A percentile compares a stretch with the other conserved stretches of the same genome.
These are phyloP conservation scores for Parauchenoglanis ngamensis DNA, from an alignment of 2,797 vertebrate genomes.

Conservation along the genomic window DNA sequence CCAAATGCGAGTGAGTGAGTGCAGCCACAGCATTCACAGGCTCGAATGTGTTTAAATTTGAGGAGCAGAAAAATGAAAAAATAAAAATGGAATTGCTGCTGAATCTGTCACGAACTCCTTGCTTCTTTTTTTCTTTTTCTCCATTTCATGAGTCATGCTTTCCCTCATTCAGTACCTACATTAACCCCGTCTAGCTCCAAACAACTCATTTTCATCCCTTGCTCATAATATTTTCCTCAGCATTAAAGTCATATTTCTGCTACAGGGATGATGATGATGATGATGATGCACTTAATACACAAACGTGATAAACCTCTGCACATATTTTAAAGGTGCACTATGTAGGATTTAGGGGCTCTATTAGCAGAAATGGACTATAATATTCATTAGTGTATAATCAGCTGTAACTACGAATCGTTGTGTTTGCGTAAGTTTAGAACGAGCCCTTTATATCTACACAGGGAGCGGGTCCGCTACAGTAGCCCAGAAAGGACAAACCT, in stretches of 20 bases:
- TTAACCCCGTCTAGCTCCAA: background rate
- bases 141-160: background rate
- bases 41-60: background rate
- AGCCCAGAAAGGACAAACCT: too few species aligned
- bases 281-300: background rate
- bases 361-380: too few species aligned
- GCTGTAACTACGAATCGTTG: too few species aligned
- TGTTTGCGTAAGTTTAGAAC: too few species aligned
- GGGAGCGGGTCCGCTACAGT: too few species aligned
- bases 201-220: background rate
- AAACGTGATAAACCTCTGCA: background rate
- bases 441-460: too few species aligned
- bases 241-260: background rate
- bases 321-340: background rate
- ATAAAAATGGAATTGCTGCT: background rate
- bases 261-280: background rate
- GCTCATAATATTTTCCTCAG: too few species aligned
- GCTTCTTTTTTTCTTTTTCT: background rate
- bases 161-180: background rate
- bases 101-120: background rate
- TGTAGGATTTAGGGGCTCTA: too few species aligned
- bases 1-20: conserved; percentile 18
- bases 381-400: too few species aligned
- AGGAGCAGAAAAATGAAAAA: background rate
- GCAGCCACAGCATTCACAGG: background rate